Evolutionary conservation across 2,797 vertebrate species (phyloP).

Genomic region (Scleropages formosus): DNA sequence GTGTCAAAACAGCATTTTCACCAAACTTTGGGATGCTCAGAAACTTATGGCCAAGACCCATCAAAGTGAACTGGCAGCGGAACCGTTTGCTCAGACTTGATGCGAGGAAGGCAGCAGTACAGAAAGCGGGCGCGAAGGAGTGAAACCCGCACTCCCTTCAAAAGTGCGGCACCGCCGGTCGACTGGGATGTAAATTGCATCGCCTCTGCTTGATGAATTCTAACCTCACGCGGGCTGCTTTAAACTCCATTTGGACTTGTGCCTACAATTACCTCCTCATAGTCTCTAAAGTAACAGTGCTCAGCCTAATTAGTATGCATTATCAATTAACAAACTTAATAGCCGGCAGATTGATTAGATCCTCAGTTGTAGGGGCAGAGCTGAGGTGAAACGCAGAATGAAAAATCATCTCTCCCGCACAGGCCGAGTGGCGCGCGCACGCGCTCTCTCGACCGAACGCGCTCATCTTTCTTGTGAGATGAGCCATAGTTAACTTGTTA

Average conservation of each 20-base stretch:
- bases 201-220: conserved; percentile 88
- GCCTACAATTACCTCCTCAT: conserved; percentile 99
- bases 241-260: conserved; percentile 97
- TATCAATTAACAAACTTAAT: conserved; percentile 99
- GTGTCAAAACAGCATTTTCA: too few relatives aligned
- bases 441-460: conserved; percentile 59
- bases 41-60: too few relatives aligned
- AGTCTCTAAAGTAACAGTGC: conserved; percentile 97
- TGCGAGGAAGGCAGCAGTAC: background rate
- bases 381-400: conserved; percentile 92
- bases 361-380: conserved; percentile 94
- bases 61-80: background rate
- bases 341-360: conserved; percentile 99
- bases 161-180: conserved; percentile 15
- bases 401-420: conserved; percentile 88
- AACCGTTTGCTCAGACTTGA: background rate
- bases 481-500: conserved; percentile 42
- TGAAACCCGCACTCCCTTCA: background rate
- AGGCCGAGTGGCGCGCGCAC: conserved; percentile 60
- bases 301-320: conserved; percentile 99
- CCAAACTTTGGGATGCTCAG: too few relatives aligned
- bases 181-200: conserved; percentile 36
- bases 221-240: conserved; percentile 98
- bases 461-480: conserved; percentile 67
- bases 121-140: background rate